Base-by-base conservation (phyloP, 2,797 vertebrate genomes). In the Danionella dracula region DNA sequence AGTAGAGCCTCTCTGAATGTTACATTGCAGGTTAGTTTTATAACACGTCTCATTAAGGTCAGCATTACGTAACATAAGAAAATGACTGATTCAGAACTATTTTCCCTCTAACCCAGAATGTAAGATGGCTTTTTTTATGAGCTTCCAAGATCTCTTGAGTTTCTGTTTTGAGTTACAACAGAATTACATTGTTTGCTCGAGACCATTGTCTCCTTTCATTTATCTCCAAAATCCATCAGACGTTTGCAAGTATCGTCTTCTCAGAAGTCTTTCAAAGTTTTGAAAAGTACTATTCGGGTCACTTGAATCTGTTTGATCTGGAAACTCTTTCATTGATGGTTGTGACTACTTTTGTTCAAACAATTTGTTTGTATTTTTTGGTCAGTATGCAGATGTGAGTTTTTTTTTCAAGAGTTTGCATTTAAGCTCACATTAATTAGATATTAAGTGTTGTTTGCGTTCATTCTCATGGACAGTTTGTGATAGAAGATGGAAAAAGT, bases 401-500 rank as follows among this genome's bases (percentile, higher is more conserved):
- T n/a, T n/a, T n/a, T n/a, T n/a, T n/a, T n/a, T 77, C 73, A 71
- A 62, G 77, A 61, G 73, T 37, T 35, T 69, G 68, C 65, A 73
- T 81, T 79, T 76, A 72, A 77, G 78, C 71, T 72, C 66, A 76
- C 71, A 11, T 73, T 64, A 15, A 37, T 34, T 76, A 70, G 31
- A 63, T 63, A 74, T 83, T 85, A 77, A 63, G 65, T 58, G 61
- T 46, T 45, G 60, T 78, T 84, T 63, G 61, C 83, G 90, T 90
- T 86, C 84, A 1, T 76, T 74, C 68, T 58, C 87, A 90, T 83
- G 82, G 70, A 73, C 78, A 64, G 34, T 68, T 70, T 58, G 74
- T 75, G 19, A 35, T 41, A 65, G 59, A 58, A 57, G 75, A 72
- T 74, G 87, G 86, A 89, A 88, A 88, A 86, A 66, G 19, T 48